These are phyloP conservation scores for Phortica variegata DNA, from an alignment of 1,140 invertebrate genomes.

Conservation along the genomic window DNA sequence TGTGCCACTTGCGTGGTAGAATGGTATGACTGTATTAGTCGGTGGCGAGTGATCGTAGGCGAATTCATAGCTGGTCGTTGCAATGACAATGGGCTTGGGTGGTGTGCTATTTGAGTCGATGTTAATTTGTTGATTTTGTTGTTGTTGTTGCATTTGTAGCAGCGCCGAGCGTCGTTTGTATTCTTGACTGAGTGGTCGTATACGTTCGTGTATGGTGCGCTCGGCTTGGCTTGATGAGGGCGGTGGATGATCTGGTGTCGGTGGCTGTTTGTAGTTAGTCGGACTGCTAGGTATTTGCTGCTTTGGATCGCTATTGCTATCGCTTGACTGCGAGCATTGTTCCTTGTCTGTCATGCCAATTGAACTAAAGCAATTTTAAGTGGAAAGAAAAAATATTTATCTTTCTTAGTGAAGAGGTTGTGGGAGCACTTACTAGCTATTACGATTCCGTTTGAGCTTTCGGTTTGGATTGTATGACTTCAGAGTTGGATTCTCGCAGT, in stretches of 20 bases:
- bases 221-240: slow-evolving; percentile 89
- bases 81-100: slow-evolving; percentile 35
- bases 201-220: slow-evolving; percentile 85
- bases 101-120: slow-evolving; percentile 48
- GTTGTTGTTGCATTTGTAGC: slow-evolving; percentile 33
- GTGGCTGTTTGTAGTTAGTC: slow-evolving; percentile 86
- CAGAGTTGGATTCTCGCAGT: slow-evolving; percentile 40
- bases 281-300: slow-evolving; percentile 68
- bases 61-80: slow-evolving; percentile 37
- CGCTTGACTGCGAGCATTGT: slow-evolving; percentile 15
- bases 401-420: background rate
- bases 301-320: slow-evolving; percentile 36
- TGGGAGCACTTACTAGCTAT: slow-evolving; percentile 35
- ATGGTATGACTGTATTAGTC: slow-evolving; percentile 39
- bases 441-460: slow-evolving; percentile 51
- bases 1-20: slow-evolving; percentile 29
- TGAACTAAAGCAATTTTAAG: too few relatives aligned
- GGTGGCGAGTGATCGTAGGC: slow-evolving; percentile 19
- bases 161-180: slow-evolving; percentile 49
- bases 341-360: slow-evolving; percentile 19
- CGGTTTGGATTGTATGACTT: slow-evolving; percentile 57
- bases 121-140: slow-evolving; percentile 44
- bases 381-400: background rate
- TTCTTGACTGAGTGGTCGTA: slow-evolving; percentile 80
- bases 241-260: slow-evolving; percentile 91